Percentiles rank a stretch among this genome's conserved stretches.
phyloP scores from a whole-genome alignment of 2,888 invertebrate genomes.

The Elmis aenea region DNA sequence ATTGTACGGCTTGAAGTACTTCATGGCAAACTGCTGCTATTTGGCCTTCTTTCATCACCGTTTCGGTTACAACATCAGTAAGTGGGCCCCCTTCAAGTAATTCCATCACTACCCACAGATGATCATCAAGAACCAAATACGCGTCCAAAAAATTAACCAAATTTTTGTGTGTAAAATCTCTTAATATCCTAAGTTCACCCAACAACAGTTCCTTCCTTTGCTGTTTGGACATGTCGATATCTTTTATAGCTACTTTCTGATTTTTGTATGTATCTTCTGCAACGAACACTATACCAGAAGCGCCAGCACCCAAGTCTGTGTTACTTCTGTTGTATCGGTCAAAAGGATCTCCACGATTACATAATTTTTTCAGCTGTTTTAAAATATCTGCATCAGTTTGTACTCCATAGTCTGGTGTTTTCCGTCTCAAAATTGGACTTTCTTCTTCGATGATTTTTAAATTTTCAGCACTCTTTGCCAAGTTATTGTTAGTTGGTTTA shows the following conservation, averaged over 20 bases:
- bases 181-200: constrained; percentile 89
- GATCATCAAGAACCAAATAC: constrained; percentile 77
- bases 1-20: constrained; percentile 81
- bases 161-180: constrained; percentile 89
- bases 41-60: constrained; percentile 93
- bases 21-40: constrained; percentile 94
- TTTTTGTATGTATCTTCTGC: constrained; percentile 72
- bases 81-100: constrained; percentile 90
- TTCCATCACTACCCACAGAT: constrained; percentile 97
- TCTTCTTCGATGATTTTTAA: constrained; percentile 44
- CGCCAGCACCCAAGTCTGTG: constrained; percentile 86
- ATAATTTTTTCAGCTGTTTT: constrained; percentile 67
- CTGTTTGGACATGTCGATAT: constrained; percentile 92
- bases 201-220: constrained; percentile 93
- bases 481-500: constrained; percentile 35
- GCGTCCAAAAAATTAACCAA: constrained; percentile 93
- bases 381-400: constrained; percentile 69
- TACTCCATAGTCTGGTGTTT: constrained; percentile 44
- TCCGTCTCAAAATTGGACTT: constrained; percentile 52
- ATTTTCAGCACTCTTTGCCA: constrained; percentile 45
- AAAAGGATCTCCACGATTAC: constrained; percentile 77
- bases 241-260: constrained; percentile 88
- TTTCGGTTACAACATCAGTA: constrained; percentile 96
- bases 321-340: constrained; percentile 70
- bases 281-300: constrained; percentile 88